Base-by-base conservation (phyloP, 1,140 invertebrate species). In the Colletes gigas region DNA sequence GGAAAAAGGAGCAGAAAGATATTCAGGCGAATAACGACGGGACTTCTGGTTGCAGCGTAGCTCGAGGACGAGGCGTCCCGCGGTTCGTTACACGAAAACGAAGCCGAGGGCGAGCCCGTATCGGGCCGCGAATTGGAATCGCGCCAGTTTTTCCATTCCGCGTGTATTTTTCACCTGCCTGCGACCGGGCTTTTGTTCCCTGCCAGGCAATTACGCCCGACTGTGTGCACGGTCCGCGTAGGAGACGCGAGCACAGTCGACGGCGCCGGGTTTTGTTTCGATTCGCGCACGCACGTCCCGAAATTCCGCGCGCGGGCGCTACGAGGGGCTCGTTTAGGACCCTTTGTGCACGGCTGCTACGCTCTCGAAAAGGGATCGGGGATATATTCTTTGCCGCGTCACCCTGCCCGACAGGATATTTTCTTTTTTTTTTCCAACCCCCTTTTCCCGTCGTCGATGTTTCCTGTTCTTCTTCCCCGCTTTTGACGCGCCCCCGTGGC, bases 101-200 rank as follows among this genome's bases (percentile, higher is more conserved):
- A 21, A 21, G 60, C 52, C 54, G 4, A 41, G n/a, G 30, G 55
- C 17, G 14, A 21, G 55, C 19, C 62, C 47, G 77, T 80, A 80
- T 80, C 69, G 78, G 30, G 52, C 63, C 65, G 21, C 65, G 77
- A 83, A 83, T 81, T 83, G 82, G 82, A 83, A 60, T 71, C 59
- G 72, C 78, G 82, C 82, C 82, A 83, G 82, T 70, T 81, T 83
- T 83, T 83, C 72, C 72, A 69, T 76, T 76, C 66, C 67, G 55
- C 12, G 41, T 57, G 73, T 82, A 67, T 82, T 82, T 83, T 83
- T 83, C 70, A 69, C 78, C 77, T 73, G 81, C 41, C 65, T 44
- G 65, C 65, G 67, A 80, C 77, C 81, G 44, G 39, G 12, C 70
- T 80, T 83, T 83, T 79, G 70, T 79, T 80, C 66, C 57, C 50